Evolutionary conservation across 2,113 vertebrate species (phyloP), one percentile per base, ranked within the genome.

Genomic region (Vidua macroura): DNA sequence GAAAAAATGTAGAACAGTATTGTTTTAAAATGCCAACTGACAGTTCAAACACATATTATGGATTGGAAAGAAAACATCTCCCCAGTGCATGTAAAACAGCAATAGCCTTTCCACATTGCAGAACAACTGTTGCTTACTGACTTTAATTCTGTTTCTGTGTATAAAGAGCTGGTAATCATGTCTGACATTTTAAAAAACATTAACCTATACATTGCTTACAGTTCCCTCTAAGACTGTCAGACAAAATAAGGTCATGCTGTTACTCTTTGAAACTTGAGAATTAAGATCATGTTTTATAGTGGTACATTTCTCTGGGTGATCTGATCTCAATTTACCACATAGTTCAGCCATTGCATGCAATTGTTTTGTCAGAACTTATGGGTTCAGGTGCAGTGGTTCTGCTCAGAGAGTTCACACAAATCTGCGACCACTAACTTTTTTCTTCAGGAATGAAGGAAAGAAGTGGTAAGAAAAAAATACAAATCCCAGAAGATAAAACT

Each of bases 341-440:
- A 48, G 30, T 13, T 76, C 12, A 55, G 12, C 49, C 21, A 6
- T 15, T 80, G 33, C 1, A 2, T 43, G 25, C 31, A 63, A 2
- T 48, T 72, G 24, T 8, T 51, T 23, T 3, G 0, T 46, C 7
- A 43, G 44, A 77, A 51, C 4, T 35, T 44, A 4, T 5, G 25
- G 21, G 11, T 63, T 73, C 27, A 20, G 21, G 13, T 85, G 33
- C 13, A 41, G 28, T 35, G 33, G 20, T 78, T 85, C 49, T 89
- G 37, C 48, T 35, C 18, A 58, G 22, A 23, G 2, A 16, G 20
- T 48, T 73, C 6, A 5, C 43, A 43, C 13, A 53, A 13, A 23
- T 55, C n/a, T 58, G 10, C 0, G 0, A 13, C 27, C 4, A 7
- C 39, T 28, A 22, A 16, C 5, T 39, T 37, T 5, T 27, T 3